Percentiles rank a stretch among this genome's conserved stretches.
Evolutionary conservation across 1,140 invertebrate genomes (phyloP).

Genomic region (honey bee (Apis mellifera)): DNA sequence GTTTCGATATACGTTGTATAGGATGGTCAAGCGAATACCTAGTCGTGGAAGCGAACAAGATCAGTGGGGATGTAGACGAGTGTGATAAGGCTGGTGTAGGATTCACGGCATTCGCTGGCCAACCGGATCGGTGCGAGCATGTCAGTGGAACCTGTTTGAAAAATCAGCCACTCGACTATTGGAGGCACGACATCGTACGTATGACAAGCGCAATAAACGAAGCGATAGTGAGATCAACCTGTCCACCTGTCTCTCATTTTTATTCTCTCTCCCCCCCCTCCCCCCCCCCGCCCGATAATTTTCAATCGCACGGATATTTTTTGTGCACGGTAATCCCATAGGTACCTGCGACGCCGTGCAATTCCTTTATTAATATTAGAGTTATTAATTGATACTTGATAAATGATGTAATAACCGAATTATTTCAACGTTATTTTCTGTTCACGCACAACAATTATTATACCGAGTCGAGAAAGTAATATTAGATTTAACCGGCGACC

Average conservation of each 20-base stretch:
- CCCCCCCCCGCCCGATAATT: not conserved
- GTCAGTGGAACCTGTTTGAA: conserved; percentile 78
- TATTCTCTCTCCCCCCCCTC: not conserved
- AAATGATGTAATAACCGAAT: too few relatives aligned
- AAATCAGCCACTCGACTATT: conserved; percentile 80
- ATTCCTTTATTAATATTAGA: too few relatives aligned
- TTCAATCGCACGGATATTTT: too few relatives aligned
- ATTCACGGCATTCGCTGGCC: conserved; percentile 80
- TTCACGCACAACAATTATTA: not conserved
- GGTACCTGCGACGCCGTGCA: too few relatives aligned
- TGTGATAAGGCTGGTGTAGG: conserved; percentile 81
- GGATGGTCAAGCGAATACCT: conserved; percentile 78
- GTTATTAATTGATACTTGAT: too few relatives aligned
- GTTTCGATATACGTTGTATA: conserved; percentile 20
- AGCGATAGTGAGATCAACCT: conserved; percentile 29
- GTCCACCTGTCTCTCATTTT: not conserved
- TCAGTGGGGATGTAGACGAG: conserved; percentile 76
- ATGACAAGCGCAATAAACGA: conserved; percentile 47
- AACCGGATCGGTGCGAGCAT: conserved; percentile 76
- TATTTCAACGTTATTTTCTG: too few relatives aligned
- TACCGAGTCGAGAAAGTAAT: not conserved
- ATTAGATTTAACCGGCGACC: not conserved
- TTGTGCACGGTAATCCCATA: too few relatives aligned
- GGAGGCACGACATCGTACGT: conserved; percentile 77
- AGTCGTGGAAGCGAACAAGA: conserved; percentile 72